A percentile compares a stretch with the other conserved stretches of the same genome.
These are phyloP conservation scores for Paraescarpia echinospica DNA, from an alignment of 1,140 invertebrate species.

Conservation along the genomic window DNA sequence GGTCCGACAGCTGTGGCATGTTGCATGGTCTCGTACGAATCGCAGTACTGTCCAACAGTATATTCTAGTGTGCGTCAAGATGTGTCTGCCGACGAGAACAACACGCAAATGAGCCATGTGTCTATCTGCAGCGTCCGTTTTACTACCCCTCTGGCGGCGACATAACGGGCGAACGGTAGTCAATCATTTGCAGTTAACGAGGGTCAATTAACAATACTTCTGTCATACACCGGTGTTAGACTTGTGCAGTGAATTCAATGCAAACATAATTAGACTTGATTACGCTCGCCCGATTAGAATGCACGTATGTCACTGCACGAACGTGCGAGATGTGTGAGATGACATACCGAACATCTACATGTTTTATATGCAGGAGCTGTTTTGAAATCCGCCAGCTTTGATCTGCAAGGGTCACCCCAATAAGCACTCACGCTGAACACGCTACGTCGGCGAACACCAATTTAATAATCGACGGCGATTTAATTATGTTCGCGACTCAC, in stretches of 20 bases:
- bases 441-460: neutral
- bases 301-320: neutral
- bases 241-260: neutral
- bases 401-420: neutral
- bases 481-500: neutral
- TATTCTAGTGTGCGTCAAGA: neutral
- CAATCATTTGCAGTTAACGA: neutral
- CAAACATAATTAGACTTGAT: neutral
- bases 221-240: neutral
- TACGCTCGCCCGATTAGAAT: neutral
- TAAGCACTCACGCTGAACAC: neutral
- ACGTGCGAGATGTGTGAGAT: neutral
- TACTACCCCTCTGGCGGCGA: neutral
- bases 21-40: neutral
- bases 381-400: neutral
- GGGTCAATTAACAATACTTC: neutral
- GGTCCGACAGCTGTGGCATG: neutral
- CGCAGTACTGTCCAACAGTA: neutral
- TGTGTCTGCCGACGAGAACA: neutral
- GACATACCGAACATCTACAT: neutral
- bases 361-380: neutral
- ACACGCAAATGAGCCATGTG: neutral
- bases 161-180: neutral
- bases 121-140: neutral
- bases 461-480: neutral